Evolutionary conservation across 37 sponge, comb jelly and placozoan species (phyloP).

Genomic region (Hormiphora californensis): DNA sequence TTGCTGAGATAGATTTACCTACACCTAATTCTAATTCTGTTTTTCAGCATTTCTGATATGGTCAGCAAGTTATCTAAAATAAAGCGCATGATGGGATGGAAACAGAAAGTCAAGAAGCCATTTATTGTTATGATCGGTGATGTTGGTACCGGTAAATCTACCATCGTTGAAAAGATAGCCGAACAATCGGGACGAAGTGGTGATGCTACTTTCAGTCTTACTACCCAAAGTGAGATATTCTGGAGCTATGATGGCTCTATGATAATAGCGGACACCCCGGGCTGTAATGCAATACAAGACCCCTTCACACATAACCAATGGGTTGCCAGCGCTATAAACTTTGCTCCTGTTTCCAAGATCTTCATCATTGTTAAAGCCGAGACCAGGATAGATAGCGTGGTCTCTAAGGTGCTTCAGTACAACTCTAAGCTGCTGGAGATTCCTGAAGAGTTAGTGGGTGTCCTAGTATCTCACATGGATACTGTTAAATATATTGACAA

Average conservation of each 20-base stretch:
- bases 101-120: no score
- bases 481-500: not conserved
- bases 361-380: slow-evolving; percentile 14
- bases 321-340: slow-evolving; percentile 10
- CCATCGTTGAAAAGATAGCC: slow-evolving; percentile 31
- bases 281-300: slow-evolving; percentile 3
- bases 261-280: slow-evolving; percentile 28
- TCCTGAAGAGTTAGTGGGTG: slow-evolving; percentile 7
- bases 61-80: no score
- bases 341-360: not conserved
- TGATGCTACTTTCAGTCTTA: not conserved
- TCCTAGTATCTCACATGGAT: slow-evolving; percentile 28
- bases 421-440: not conserved
- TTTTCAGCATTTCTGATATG: no score
- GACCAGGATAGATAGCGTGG: slow-evolving; percentile 27
- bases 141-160: slow-evolving; percentile 32
- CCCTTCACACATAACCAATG: not conserved
- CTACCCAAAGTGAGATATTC: not conserved
- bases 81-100: no score
- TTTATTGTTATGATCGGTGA: not conserved
- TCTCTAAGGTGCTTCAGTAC: not conserved
- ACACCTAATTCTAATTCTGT: no score
- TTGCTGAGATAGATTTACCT: no score
- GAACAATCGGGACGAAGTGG: not conserved
- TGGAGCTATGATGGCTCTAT: slow-evolving; percentile 21